Percentiles rank a stretch among this genome's conserved stretches.
These are phyloP conservation scores for Pseudochromis fuscus DNA, from an alignment of 2,797 vertebrate species.

Conservation along the genomic window DNA sequence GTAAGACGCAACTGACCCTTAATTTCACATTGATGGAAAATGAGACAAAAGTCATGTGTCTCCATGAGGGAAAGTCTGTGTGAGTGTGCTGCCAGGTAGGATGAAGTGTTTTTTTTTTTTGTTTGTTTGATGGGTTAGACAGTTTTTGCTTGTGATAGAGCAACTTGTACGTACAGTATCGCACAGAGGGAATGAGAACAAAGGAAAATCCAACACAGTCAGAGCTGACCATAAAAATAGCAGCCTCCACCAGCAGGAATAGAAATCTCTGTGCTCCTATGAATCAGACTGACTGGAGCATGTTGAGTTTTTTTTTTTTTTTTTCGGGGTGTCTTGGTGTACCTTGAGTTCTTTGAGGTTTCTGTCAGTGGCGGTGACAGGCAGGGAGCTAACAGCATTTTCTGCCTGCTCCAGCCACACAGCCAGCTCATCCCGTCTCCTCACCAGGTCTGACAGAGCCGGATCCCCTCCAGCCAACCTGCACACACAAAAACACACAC, in stretches of 20 bases:
- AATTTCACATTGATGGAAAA: neutral
- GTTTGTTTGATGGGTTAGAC: constrained; percentile 18
- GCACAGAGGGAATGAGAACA: constrained; percentile 14
- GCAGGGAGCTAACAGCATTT: constrained; percentile 78
- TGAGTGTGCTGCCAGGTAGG: neutral
- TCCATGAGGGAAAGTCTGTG: neutral
- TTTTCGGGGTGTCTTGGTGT: constrained; percentile 56
- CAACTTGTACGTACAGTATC: constrained; percentile 26
- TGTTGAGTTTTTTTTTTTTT: too few species aligned
- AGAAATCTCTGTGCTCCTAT: constrained; percentile 25
- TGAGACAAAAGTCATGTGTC: neutral
- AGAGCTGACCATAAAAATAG: constrained; percentile 35
- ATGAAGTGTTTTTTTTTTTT: constrained; percentile 6
- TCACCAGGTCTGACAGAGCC: constrained; percentile 86
- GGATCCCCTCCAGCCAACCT: constrained; percentile 88
- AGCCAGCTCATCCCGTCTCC: constrained; percentile 84
- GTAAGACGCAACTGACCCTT: constrained; percentile 12
- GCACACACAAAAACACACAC: constrained; percentile 28
- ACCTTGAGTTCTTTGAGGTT: constrained; percentile 90
- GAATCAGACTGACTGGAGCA: constrained; percentile 1
- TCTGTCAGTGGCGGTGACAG: constrained; percentile 81
- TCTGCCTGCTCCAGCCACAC: constrained; percentile 89
- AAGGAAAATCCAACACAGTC: constrained; percentile 12
- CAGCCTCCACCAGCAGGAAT: constrained; percentile 18
- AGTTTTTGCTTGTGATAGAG: constrained; percentile 19